Evolutionary conservation across 2,113 vertebrate genomes (phyloP).

Genomic region (Oncorhynchus masou): DNA sequence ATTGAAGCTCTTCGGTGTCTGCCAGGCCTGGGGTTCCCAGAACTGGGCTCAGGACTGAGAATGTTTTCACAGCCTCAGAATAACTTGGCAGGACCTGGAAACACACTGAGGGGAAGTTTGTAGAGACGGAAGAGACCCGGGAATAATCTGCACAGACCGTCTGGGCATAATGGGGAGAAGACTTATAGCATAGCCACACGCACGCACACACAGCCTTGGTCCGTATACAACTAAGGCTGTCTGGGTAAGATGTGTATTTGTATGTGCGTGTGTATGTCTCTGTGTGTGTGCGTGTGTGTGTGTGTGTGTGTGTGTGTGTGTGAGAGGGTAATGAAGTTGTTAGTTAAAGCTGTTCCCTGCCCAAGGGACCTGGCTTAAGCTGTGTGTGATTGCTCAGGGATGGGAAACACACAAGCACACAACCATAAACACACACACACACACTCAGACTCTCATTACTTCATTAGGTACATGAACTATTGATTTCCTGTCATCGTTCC

Average conservation of each 20-base stretch:
- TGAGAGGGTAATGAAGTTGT: conserved; percentile 75
- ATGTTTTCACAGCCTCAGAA: conserved; percentile 69
- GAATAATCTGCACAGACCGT: not conserved
- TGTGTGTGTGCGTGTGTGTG: too few species aligned
- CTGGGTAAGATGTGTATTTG: too few species aligned
- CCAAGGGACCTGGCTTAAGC: conserved; percentile 72
- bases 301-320: too few species aligned
- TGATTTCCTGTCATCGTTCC: conserved; percentile 87
- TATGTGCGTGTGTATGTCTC: too few species aligned
- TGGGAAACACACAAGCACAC: conserved; percentile 50
- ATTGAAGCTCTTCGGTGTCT: conserved; percentile 73
- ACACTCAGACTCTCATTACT: conserved; percentile 73
- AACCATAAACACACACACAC: conserved; percentile 56
- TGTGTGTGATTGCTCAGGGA: conserved; percentile 76
- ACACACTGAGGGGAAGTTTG: conserved; percentile 53
- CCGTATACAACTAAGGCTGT: not conserved
- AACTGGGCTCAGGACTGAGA: conserved; percentile 48
- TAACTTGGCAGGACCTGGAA: conserved; percentile 66
- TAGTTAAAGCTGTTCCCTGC: conserved; percentile 73
- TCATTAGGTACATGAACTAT: conserved; percentile 79
- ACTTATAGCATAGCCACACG: not conserved
- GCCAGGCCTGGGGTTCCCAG: conserved; percentile 58
- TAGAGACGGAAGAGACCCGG: conserved; percentile 29
- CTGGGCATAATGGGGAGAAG: not conserved
- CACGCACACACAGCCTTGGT: conserved; percentile 21